Base-by-base conservation (phyloP, 2,797 vertebrate species). In the Petrocephalus schoutedeni region DNA sequence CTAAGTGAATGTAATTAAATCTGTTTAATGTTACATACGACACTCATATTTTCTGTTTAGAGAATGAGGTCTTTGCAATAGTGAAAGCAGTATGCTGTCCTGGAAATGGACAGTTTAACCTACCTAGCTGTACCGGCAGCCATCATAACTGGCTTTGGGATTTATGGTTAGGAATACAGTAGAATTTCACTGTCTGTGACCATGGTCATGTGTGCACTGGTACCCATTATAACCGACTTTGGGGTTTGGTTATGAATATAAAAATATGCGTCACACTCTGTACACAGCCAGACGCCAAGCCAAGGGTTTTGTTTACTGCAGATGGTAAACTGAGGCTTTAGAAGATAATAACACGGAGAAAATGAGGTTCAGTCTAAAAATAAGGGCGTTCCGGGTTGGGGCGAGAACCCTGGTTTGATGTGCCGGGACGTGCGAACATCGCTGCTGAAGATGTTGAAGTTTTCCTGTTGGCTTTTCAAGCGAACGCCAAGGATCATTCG, bases 341-440 rank as follows among this genome's bases (percentile, higher is more conserved):
- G 36, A 45, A 77, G 71, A 45, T 77, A 77, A 45, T 77, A 77
- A 77, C 36, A 19, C 6, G 36, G 36, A 77, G 36, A 77, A 41
- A 77, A 77, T 77, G 19, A 77, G 32, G 71, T 45, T 77, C 36
- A n/a, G 71, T 77, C 71, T 77, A 77, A 77, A 77, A 77, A 77
- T 77, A 77, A 19, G 16, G 71, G 32, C 2, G 16, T 36, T 45
- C 19, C 71, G 19, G 71, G 32, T 32, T 77, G 2, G 32, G 32
- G 36, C 7, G 36, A 77, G 16, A 77, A 41, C 32, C 32, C 16
- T 7, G 71, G 14, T 77, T 3, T 77, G 71, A 77, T 41, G 36
- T 6, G 32, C 32, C 7, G 67, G 36, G 67, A 41, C 32, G 16
- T 77, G 71, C 19, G 16, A 77, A 77, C 36, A 77, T 77, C 32